Evolutionary conservation across 2,888 invertebrate genomes (phyloP).

Genomic region (Meghimatium bilineatum): DNA sequence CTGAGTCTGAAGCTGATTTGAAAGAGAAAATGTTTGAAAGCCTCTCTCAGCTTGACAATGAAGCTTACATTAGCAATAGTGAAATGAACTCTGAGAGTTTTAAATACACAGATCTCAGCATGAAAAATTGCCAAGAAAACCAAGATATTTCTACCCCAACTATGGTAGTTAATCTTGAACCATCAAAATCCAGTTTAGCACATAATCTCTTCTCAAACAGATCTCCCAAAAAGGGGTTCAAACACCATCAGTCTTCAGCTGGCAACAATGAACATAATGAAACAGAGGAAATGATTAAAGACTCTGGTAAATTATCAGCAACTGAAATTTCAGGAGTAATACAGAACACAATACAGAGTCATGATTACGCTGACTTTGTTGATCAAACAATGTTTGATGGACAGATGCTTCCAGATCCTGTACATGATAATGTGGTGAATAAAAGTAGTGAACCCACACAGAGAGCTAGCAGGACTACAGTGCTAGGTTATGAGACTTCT

Average conservation of each 20-base stretch:
- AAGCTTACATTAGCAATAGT: neutral
- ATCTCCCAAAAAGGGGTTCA: neutral
- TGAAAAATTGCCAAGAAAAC: neutral
- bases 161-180: slow-evolving; percentile 19
- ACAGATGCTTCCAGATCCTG: neutral
- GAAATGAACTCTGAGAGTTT: neutral
- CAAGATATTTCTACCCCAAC: neutral
- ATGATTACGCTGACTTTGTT: neutral
- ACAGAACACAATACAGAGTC: neutral
- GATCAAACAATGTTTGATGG: neutral
- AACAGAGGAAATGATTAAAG: neutral
- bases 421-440: neutral
- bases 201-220: neutral
- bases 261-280: neutral
- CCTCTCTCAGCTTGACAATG: slow-evolving; percentile 13
- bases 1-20: slow-evolving; percentile 7
- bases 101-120: neutral
- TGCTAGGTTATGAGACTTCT: neutral
- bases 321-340: neutral
- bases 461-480: neutral
- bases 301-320: neutral
- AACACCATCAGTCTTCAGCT: neutral
- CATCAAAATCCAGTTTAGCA: neutral
- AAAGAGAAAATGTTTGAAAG: slow-evolving; percentile 26
- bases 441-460: neutral